Evolutionary conservation across 1,140 invertebrate species (phyloP), one percentile per base, ranked within the genome.

Genomic region (Thalassaphorura encarpata): DNA sequence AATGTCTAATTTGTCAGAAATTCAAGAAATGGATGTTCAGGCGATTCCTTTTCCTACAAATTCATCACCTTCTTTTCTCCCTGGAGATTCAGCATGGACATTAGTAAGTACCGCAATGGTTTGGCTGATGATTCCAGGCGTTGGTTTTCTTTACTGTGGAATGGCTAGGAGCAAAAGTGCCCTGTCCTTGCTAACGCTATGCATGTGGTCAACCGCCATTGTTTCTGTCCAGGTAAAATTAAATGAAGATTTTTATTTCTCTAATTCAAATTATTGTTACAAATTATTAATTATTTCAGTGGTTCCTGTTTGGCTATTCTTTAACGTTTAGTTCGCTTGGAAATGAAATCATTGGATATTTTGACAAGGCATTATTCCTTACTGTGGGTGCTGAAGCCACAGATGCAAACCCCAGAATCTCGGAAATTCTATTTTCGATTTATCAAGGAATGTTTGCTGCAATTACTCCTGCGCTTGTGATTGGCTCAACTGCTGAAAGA

Each of bases 361-460:
- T 51, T 23, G 28, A 18, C 29, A 36, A 51, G 5, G 8, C 21
- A 4, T 36, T 51, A 8, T 19, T 51, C 6, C 31, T 39, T 19
- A 27, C 26, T 6, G 48, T 51, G 3, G 23, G 33, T 21, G 51
- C 51, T 4, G 24, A 6, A 43, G 3, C 6, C 8, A n/a, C n/a
- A n/a, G n/a, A n/a, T n/a, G n/a, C n/a, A n/a, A n/a, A n/a, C n/a
- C n/a, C n/a, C n/a, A n/a, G n/a, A n/a, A 47, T 53, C 6, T 21
- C 36, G 5, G 51, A 53, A 53, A 53, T 43, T 3, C 16, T 28
- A 16, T 53, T 53, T 28, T 53, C 33, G n/a, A 46, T 53, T 8
- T 53, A 53, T 23, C 51, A 53, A 43, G 51, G 51, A 8, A 23
- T 53, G 3, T 46, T 36, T 8, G n/a, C 51, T 6, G 26, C 36